Base-by-base conservation (phyloP, 2,113 vertebrate genomes). In the Muscicapa adusta region DNA sequence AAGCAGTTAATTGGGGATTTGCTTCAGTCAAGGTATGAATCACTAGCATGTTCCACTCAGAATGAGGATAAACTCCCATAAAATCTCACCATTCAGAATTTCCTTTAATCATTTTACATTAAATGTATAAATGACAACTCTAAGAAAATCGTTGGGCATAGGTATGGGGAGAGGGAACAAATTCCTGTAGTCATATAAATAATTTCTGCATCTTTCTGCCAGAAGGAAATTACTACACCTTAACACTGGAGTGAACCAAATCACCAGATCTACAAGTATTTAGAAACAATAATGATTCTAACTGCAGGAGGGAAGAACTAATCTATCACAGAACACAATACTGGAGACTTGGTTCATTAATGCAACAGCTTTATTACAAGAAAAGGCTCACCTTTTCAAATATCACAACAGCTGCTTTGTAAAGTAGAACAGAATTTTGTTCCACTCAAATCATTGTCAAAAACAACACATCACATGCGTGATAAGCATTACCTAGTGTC, bases 381-480 rank as follows among this genome's bases (percentile, higher is more conserved):
- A 53, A 63, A 82, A 57, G 43, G 12, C 4, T 18, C 12, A 31
- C 25, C 50, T 85, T 63, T 50, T 38, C 83, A 75, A 85, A 63
- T 12, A 56, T 25, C 0, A 0, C 25, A 76, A 68, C 8, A 58
- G 29, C 29, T 71, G 29, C 53, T 82, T 50, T 62, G 28, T 57
- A 72, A 84, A 80, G 51, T n/a, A 50, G 67, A 84, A 5, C 25
- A 54, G 50, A 73, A 31, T 56, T 83, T 74, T 62, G 56, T 51
- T 86, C 66, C 28, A 19, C n/a, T 45, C n/a, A 53, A 48, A 45
- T 51, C 22, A 58, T 3, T 47, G 8, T 29, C 48, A 70, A 88
- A 93, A 92, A 2, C 33, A n/a, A 53, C 6, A 1, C 11, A 36
- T 3, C 40, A 19, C 18, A 34, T 0, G 4, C 7, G 33, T 45